phyloP scores from a whole-genome alignment of 1,140 invertebrate species.

The Odontomachus brunneus region DNA sequence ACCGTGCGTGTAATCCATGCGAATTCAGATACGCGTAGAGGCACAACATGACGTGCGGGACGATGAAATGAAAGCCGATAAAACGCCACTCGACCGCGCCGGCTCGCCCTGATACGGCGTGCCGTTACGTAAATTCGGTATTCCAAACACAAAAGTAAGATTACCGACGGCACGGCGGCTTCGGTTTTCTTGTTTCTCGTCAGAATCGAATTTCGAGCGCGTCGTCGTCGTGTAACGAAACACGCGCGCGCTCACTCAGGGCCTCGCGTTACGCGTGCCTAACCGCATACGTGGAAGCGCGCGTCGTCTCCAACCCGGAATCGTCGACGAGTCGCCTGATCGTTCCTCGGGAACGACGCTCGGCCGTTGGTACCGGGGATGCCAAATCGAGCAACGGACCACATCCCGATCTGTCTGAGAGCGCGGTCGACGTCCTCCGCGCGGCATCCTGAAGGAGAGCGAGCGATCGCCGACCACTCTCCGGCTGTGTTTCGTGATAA shows the following conservation, averaged over 20 bases:
- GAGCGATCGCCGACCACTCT: conserved; percentile 28
- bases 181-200: conserved; percentile 72
- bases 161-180: conserved; percentile 52
- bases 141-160: conserved; percentile 71
- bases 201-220: conserved; percentile 74
- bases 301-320: conserved; percentile 39
- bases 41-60: conserved; percentile 4
- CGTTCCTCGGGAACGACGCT: conserved; percentile 38
- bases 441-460: conserved; percentile 39
- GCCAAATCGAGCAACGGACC: conserved; percentile 58
- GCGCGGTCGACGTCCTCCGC: neutral
- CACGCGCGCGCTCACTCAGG: conserved; percentile 62
- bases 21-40: neutral
- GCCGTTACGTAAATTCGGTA: conserved; percentile 69
- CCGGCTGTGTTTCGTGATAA: conserved; percentile 55
- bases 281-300: conserved; percentile 64
- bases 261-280: conserved; percentile 73
- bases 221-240: conserved; percentile 72
- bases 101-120: neutral
- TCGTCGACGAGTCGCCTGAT: conserved; percentile 36
- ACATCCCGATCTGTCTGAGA: conserved; percentile 44
- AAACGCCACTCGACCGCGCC: neutral
- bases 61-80: neutral
- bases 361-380: conserved; percentile 22
- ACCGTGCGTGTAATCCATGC: too few relatives aligned